Conservation (phyloP, 2,113 vertebrate species). For the Myotis lucifugus region DNA sequence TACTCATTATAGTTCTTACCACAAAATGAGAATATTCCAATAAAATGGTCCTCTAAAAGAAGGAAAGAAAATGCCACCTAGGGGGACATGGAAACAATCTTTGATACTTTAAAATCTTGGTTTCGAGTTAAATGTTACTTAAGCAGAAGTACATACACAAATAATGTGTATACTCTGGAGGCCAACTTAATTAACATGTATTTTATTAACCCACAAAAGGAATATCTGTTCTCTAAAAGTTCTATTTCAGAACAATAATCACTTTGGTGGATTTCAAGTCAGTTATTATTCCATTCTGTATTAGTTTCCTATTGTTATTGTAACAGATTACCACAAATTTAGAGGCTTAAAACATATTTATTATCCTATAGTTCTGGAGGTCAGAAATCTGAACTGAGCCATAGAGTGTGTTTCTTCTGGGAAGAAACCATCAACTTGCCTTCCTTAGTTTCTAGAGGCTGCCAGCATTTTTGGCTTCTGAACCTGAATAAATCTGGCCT, state of each 20-base stretch:
- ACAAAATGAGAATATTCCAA: conserved; percentile 42
- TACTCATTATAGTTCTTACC: background rate
- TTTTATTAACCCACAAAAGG: background rate
- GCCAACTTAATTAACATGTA: background rate
- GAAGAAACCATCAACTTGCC: background rate
- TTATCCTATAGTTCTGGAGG: background rate
- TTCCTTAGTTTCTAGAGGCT: background rate
- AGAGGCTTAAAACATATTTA: background rate
- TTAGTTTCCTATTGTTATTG: background rate
- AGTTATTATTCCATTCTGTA: background rate
- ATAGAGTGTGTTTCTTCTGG: background rate
- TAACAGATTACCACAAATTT: background rate
- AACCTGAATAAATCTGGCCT: background rate
- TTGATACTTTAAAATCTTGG: conserved; percentile 17
- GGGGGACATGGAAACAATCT: background rate
- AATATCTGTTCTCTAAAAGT: background rate
- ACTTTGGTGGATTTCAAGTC: background rate
- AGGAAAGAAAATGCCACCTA: background rate
- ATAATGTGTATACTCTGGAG: background rate
- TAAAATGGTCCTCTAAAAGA: background rate
- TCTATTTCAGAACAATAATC: background rate
- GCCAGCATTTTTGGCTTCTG: background rate
- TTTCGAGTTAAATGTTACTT: background rate
- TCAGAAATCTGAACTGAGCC: background rate
- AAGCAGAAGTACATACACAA: background rate